Evolutionary conservation across 2,888 invertebrate genomes (phyloP).

Genomic region (Charanyca ferruginea): DNA sequence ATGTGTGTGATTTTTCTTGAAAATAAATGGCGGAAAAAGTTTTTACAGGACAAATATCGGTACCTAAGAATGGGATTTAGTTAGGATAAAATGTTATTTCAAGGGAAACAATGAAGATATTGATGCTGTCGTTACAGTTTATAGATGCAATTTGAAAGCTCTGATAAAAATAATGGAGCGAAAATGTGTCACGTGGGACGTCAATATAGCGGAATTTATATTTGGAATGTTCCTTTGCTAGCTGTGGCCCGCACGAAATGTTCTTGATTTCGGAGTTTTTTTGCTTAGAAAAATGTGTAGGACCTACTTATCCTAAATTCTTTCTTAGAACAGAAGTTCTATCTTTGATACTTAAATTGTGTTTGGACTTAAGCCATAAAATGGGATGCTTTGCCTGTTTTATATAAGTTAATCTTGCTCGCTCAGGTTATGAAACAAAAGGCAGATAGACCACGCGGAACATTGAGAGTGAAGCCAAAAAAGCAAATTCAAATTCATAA

Average conservation of each 20-base stretch:
- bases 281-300: neutral
- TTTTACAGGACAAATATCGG: neutral
- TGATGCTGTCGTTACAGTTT: neutral
- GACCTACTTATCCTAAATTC: neutral
- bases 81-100: slow-evolving; percentile 9
- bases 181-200: slow-evolving; percentile 7
- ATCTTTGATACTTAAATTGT: no score
- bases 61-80: neutral
- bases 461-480: no score
- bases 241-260: neutral
- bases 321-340: neutral
- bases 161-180: slow-evolving; percentile 10
- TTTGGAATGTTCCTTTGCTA: neutral
- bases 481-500: no score
- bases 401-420: no score
- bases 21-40: slow-evolving; percentile 1
- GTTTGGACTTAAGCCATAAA: no score
- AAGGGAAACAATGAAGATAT: slow-evolving; percentile 11
- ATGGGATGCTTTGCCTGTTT: no score
- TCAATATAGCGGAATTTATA: slow-evolving; percentile 5
- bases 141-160: slow-evolving; percentile 7
- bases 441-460: no score
- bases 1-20: slow-evolving; percentile 24
- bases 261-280: neutral
- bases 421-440: no score